Base-by-base conservation (phyloP, 2,797 vertebrate species). In the Adelosebastes latens region DNA sequence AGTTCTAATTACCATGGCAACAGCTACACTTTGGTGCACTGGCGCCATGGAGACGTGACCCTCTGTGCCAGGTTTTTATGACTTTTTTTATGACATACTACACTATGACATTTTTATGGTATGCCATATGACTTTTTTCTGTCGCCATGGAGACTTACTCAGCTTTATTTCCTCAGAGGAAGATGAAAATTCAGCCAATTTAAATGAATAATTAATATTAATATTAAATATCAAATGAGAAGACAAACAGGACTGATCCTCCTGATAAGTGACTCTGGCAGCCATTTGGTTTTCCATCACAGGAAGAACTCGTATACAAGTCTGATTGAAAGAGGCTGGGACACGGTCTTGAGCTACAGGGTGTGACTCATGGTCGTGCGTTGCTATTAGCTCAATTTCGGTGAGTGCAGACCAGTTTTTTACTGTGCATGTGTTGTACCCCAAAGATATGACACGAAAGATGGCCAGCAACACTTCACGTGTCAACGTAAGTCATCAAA, bases 1-100 rank as follows among this genome's bases (percentile, higher is more conserved):
- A 32, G 56, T 58, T 73, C 58, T 25, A 58, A 79, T 58, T 63
- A 53, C 63, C 55, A 80, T 62, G 64, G 65, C 53, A 80, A 77
- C 52, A 60, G 13, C 34, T 34, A 49, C 46, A 20, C 46, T 49
- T 49, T 49, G 46, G 46, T 49, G 69, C 27, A 18, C 71, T 39
- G 72, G 73, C 8, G 9, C 68, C 62, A 81, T 72, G 46, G 81
- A 65, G 34, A 72, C 2, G 3, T 14, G 55, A 68, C 56, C 56
- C 12, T 60, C 32, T 10, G 64, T 67, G 13, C 8, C 27, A 3
- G 55, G 68, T 25, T 55, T 68, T 68, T 55, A 68, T 68, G 29
- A 53, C 20, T 14, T 13, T 52, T 68, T 68, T 68, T 53, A 67
- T 24, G 49, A 25, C 29, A 24, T 34, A 68, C 49, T 69, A 22